Conservation (phyloP, 30 jellyfish, hydroid and myxozoan genomes). For the Aurelia aurita region DNA sequence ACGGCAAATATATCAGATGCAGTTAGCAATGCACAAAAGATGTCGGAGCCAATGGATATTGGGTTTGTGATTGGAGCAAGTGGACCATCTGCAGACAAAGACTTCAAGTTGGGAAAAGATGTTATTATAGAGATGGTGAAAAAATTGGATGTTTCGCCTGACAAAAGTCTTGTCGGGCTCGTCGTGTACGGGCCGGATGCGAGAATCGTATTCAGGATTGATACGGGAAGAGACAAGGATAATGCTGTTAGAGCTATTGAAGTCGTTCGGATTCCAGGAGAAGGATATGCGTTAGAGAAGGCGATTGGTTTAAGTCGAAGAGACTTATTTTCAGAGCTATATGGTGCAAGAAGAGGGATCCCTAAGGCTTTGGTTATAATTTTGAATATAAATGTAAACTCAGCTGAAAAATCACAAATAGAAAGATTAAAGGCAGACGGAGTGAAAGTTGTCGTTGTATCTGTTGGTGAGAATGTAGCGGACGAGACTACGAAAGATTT, state of each 20-base stretch:
- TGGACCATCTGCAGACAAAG: constrained; percentile 53
- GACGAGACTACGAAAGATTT: constrained; percentile 4
- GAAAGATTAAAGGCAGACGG: constrained; percentile 27
- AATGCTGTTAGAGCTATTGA: background rate
- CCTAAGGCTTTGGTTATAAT: constrained; percentile 71
- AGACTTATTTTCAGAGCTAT: constrained; percentile 29
- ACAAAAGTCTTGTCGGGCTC: constrained; percentile 37
- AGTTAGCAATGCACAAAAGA: constrained; percentile 2
- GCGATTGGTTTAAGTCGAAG: constrained; percentile 74
- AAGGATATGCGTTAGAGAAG: constrained; percentile 18
- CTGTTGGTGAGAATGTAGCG: constrained; percentile 37
- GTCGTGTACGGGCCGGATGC: constrained; percentile 41
- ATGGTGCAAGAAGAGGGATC: constrained; percentile 67
- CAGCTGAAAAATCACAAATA: background rate
- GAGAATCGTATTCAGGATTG: constrained; percentile 12
- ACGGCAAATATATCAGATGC: constrained; percentile 1
- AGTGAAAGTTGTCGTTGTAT: constrained; percentile 30
- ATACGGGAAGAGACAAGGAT: background rate
- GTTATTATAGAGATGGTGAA: constrained; percentile 29
- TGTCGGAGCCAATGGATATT: constrained; percentile 39
- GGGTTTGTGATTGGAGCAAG: constrained; percentile 63
- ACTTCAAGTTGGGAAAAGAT: constrained; percentile 41
- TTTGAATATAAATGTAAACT: constrained; percentile 18
- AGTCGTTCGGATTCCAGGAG: background rate
- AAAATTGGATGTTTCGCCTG: constrained; percentile 12